Base-by-base conservation (phyloP, 2,888 invertebrate species). In the Hydraecia micacea region DNA sequence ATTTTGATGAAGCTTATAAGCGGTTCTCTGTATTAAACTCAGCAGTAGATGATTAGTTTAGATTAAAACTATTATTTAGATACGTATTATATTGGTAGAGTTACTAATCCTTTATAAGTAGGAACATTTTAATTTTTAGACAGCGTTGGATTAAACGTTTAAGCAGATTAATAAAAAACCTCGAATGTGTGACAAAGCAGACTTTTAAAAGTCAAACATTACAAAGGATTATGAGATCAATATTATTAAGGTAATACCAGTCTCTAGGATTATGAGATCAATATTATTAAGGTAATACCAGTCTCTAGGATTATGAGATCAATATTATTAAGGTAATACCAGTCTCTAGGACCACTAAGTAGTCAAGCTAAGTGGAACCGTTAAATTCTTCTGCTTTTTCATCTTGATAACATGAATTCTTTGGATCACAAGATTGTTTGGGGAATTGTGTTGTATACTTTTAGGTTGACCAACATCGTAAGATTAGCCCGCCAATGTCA, bases 251-350 rank as follows among this genome's bases (percentile, higher is more conserved):
- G 9, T 58, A 36, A 21, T 21, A 46, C 15, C 32, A 70, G 25
- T 79, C 60, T 72, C 46, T 58, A 42, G 66, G 71, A 69, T 84
- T 80, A 80, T 13, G 21, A 73, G 74, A 80, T 42, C 9, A 42
- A 42, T 42, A 42, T 42, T 42, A 42, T 42, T 42, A 42, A 42
- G 42, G 9, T 58, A 36, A 21, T 21, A 46, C 15, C 32, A n/a
- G n/a, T n/a, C n/a, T n/a, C n/a, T n/a, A n/a, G n/a, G n/a, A n/a
- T n/a, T n/a, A n/a, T n/a, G n/a, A n/a, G n/a, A n/a, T 42, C 9
- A 42, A 42, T 42, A 42, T 42, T 42, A 39, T 39, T 39, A 39
- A 39, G 39, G 9, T 58, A 36, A 21, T 21, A 46, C 15, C 32
- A 70, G 25, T 79, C 60, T 72, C 46, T 58, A 42, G 66, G 71